phyloP scores from a whole-genome alignment of 2,888 invertebrate species.

The Ceratothoa steindachneri region DNA sequence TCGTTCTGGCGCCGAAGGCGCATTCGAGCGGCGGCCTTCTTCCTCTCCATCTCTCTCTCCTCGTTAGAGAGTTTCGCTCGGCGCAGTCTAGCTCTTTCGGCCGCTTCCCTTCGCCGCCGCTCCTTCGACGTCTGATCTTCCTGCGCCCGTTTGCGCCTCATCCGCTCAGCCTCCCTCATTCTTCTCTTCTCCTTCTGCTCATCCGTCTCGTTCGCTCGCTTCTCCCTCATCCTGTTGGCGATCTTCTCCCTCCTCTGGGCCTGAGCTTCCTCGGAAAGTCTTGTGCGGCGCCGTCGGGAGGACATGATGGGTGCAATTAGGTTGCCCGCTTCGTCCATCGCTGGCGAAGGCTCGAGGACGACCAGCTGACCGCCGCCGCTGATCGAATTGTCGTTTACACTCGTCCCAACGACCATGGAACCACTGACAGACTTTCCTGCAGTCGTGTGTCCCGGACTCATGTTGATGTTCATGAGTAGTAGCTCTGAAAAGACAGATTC shows the following conservation, averaged over 20 bases:
- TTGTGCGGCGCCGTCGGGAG: constrained; percentile 16
- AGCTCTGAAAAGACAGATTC: not conserved
- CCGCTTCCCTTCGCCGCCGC: constrained; percentile 36
- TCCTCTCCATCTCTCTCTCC: constrained; percentile 32
- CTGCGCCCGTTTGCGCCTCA: constrained; percentile 38
- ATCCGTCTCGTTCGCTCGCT: constrained; percentile 38
- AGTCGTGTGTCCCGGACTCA: not conserved
- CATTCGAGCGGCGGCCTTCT: constrained; percentile 44
- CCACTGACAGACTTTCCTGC: not conserved
- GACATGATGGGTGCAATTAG: not conserved
- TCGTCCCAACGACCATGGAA: not conserved
- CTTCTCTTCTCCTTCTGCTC: constrained; percentile 38
- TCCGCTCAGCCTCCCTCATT: constrained; percentile 43
- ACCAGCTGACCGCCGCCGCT: not conserved
- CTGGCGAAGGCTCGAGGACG: not conserved
- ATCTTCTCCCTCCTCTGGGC: constrained; percentile 28
- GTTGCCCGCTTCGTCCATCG: not conserved
- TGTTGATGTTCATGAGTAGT: not conserved
- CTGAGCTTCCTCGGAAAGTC: constrained; percentile 35
- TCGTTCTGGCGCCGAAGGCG: constrained; percentile 39
- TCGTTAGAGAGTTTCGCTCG: constrained; percentile 30
- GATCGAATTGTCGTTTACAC: not conserved
- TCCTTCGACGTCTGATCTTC: constrained; percentile 30
- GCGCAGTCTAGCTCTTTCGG: constrained; percentile 35
- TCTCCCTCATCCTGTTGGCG: constrained; percentile 42